Conservation (phyloP, 1,140 invertebrate species). For the Neodiprion virginianus region DNA sequence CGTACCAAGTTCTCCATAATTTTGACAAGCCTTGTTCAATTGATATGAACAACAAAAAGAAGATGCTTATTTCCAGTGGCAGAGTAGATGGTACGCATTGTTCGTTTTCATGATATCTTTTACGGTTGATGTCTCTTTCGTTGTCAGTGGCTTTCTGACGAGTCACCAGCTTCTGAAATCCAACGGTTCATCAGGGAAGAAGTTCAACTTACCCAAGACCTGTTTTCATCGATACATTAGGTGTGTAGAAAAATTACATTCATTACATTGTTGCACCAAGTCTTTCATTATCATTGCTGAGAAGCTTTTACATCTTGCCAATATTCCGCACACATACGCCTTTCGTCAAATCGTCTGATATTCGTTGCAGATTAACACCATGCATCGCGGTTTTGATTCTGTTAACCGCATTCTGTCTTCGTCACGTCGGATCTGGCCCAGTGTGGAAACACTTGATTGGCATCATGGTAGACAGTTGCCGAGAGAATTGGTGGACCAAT, state of each 20-base stretch:
- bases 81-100: slow-evolving; percentile 28
- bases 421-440: slow-evolving; percentile 53
- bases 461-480: slow-evolving; percentile 44
- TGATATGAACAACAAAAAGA: too few species aligned
- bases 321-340: background rate
- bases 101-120: slow-evolving; percentile 50
- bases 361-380: slow-evolving; percentile 57
- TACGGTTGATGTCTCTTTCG: slow-evolving; percentile 66
- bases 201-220: slow-evolving; percentile 44
- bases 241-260: slow-evolving; percentile 25
- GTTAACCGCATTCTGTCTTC: slow-evolving; percentile 49
- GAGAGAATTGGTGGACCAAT: slow-evolving; percentile 66
- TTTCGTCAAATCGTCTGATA: background rate
- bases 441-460: slow-evolving; percentile 45
- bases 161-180: slow-evolving; percentile 64
- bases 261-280: background rate
- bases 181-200: slow-evolving; percentile 43
- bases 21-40: background rate
- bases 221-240: slow-evolving; percentile 53
- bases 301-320: too few species aligned
- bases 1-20: background rate
- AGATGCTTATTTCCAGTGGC: slow-evolving; percentile 27
- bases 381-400: slow-evolving; percentile 52
- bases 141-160: slow-evolving; percentile 67
- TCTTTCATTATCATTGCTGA: too few species aligned